Evolutionary conservation across 2,888 invertebrate species (phyloP).

Genomic region (Leucophenga maculata): DNA sequence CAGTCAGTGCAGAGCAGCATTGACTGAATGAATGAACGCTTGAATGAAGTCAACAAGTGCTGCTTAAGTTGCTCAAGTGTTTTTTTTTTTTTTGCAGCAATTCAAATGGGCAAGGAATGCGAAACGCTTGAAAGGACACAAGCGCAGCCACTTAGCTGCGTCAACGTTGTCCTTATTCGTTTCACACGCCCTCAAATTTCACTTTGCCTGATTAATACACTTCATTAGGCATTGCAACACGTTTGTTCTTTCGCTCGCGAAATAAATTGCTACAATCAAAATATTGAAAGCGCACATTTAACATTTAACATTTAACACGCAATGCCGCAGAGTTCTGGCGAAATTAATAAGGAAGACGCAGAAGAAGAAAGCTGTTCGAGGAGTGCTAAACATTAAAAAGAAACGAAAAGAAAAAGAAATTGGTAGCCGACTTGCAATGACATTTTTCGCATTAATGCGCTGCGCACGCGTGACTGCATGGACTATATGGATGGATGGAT

Average conservation of each 20-base stretch:
- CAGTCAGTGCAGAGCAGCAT: background rate
- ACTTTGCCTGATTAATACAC: background rate
- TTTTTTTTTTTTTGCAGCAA: background rate
- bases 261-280: conserved; percentile 58
- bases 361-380: background rate
- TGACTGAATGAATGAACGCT: no score
- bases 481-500: no score
- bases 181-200: background rate
- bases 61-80: background rate
- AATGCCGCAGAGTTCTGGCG: background rate
- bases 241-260: background rate
- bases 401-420: no score
- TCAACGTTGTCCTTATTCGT: background rate
- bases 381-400: no score
- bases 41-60: conserved; percentile 4
- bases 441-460: background rate
- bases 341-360: background rate
- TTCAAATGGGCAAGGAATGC: background rate
- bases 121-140: background rate
- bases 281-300: conserved; percentile 60
- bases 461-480: conserved; percentile 9
- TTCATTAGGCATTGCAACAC: conserved; percentile 12
- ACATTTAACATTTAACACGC: conserved; percentile 48
- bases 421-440: background rate
- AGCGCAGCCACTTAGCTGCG: background rate